Evolutionary conservation across 2,888 invertebrate genomes (phyloP).

Genomic region (Toxonevra muliebris): DNA sequence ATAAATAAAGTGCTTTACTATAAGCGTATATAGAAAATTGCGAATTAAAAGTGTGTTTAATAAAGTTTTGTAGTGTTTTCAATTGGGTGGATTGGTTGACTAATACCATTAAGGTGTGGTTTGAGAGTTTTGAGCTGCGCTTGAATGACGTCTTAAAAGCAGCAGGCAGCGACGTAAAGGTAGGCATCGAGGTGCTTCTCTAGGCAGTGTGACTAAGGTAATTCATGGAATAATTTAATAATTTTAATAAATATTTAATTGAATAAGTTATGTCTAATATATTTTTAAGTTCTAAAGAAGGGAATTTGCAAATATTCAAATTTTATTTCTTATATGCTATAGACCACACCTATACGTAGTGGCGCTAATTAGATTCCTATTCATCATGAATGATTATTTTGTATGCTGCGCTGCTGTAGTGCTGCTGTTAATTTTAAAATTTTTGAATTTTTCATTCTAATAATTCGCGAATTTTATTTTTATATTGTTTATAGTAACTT

Average conservation of each 20-base stretch:
- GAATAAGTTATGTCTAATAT: background rate
- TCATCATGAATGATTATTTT: too few species aligned
- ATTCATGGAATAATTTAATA: background rate
- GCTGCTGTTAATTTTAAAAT: too few species aligned
- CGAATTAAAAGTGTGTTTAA: background rate
- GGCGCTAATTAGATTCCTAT: too few species aligned
- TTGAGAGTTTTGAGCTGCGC: constrained; percentile 13
- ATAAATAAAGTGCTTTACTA: background rate
- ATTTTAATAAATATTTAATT: background rate
- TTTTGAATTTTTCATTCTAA: background rate
- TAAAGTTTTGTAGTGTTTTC: background rate
- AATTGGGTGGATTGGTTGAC: background rate
- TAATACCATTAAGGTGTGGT: constrained; percentile 26
- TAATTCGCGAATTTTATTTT: background rate
- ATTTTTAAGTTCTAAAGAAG: too few species aligned
- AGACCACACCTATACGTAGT: too few species aligned
- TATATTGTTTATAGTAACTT: background rate
- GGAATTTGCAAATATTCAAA: too few species aligned
- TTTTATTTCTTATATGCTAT: too few species aligned
- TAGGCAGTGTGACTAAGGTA: background rate
- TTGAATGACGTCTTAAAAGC: constrained; percentile 1
- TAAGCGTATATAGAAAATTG: constrained; percentile 1
- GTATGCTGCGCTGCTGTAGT: too few species aligned
- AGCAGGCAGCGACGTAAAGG: background rate
- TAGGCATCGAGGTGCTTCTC: constrained; percentile 7